These are phyloP conservation scores for Rosalia funebris DNA, from an alignment of 2,888 invertebrate genomes.

Conservation along the genomic window DNA sequence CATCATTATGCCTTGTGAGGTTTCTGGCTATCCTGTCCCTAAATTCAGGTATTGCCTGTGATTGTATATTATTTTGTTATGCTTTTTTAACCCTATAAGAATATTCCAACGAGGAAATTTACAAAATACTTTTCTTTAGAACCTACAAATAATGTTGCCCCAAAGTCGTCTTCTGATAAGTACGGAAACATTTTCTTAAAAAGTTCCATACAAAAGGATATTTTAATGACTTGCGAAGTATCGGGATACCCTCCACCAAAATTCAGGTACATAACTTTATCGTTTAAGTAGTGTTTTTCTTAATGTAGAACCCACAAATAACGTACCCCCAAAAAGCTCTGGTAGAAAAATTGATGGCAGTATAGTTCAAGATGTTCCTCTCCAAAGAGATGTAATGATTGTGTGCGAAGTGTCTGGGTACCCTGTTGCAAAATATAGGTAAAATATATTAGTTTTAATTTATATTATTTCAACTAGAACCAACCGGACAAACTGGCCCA, in stretches of 20 bases:
- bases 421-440: conserved; percentile 78
- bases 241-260: conserved; percentile 63
- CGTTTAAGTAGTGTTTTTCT: conserved; percentile 25
- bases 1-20: conserved; percentile 73
- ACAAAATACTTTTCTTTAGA: conserved; percentile 50
- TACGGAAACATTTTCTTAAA: conserved; percentile 66
- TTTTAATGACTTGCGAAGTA: conserved; percentile 73
- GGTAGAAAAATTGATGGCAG: conserved; percentile 65
- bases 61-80: no score
- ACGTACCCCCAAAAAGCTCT: conserved; percentile 69
- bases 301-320: conserved; percentile 74
- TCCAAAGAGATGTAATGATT: conserved; percentile 65
- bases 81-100: no score
- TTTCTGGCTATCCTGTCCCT: conserved; percentile 77
- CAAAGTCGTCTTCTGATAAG: conserved; percentile 63
- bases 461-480: conserved; percentile 60
- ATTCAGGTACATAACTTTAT: conserved; percentile 37
- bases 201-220: conserved; percentile 55
- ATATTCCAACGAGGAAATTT: no score
- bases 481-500: conserved; percentile 67
- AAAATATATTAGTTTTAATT: conserved; percentile 38
- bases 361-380: conserved; percentile 64
- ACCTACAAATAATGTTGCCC: conserved; percentile 73
- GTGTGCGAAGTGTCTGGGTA: conserved; percentile 77
- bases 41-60: conserved; percentile 75